phyloP scores from a whole-genome alignment of 2,797 vertebrate genomes.

The Tarsius wallacei region DNA sequence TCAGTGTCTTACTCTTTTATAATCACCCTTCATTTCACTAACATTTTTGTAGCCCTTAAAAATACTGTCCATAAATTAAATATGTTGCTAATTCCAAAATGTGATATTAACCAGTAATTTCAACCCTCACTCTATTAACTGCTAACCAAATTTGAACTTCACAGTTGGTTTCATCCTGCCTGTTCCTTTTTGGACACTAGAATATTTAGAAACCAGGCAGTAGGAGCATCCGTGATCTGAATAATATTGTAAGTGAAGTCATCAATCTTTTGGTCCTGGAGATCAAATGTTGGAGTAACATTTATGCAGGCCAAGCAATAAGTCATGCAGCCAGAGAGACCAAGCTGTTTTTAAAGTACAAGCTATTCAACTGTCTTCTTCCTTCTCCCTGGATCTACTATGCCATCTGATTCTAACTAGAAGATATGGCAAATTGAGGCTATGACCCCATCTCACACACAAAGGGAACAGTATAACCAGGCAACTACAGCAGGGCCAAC shows the following conservation, averaged over 20 bases:
- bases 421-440: background rate
- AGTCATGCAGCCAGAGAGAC: constrained; percentile 49
- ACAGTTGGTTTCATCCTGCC: constrained; percentile 28
- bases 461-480: background rate
- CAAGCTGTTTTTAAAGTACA: background rate
- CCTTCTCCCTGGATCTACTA: background rate
- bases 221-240: background rate
- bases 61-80: constrained; percentile 43
- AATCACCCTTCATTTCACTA: constrained; percentile 40
- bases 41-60: constrained; percentile 54
- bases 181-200: constrained; percentile 21
- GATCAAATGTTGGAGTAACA: constrained; percentile 22
- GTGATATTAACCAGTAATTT: constrained; percentile 40
- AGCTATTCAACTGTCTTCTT: constrained; percentile 9
- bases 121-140: background rate
- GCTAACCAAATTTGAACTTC: constrained; percentile 22
- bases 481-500: background rate
- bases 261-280: constrained; percentile 38
- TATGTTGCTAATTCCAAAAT: constrained; percentile 10
- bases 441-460: background rate
- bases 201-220: constrained; percentile 12
- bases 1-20: constrained; percentile 42
- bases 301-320: background rate
- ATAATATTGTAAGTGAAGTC: constrained; percentile 60
- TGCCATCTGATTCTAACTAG: constrained; percentile 43